A percentile compares a stretch with the other conserved stretches of the same genome.
Evolutionary conservation across 2,888 invertebrate species (phyloP).

Genomic region (Rhorus exstirpatorius): DNA sequence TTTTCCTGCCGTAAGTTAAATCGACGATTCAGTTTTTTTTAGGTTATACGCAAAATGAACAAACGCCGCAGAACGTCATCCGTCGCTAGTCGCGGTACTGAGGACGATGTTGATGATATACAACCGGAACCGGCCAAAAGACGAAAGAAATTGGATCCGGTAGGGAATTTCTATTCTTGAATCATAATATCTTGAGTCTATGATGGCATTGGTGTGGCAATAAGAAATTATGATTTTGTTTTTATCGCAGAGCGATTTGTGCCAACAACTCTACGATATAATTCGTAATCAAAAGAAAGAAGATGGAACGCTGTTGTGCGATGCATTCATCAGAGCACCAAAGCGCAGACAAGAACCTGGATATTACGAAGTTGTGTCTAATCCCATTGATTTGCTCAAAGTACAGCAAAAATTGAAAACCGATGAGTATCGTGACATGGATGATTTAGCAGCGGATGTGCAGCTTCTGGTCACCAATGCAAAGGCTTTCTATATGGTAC

Average conservation of each 20-base stretch:
- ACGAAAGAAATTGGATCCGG: constrained; percentile 92
- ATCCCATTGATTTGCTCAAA: constrained; percentile 97
- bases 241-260: constrained; percentile 90
- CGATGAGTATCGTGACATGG: constrained; percentile 98
- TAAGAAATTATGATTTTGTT: constrained; percentile 20
- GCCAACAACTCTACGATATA: constrained; percentile 97
- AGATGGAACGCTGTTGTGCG: constrained; percentile 96
- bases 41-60: constrained; percentile 87
- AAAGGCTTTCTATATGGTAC: constrained; percentile 95
- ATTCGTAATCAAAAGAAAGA: constrained; percentile 96
- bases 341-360: constrained; percentile 97
- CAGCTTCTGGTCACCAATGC: constrained; percentile 97
- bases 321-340: constrained; percentile 97
- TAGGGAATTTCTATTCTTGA: constrained; percentile 87
- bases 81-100: constrained; percentile 91
- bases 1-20: constrained; percentile 14
- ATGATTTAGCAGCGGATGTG: constrained; percentile 96
- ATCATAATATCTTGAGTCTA: too few species aligned
- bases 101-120: constrained; percentile 92
- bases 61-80: constrained; percentile 94
- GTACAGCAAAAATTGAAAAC: constrained; percentile 99
- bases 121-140: constrained; percentile 87
- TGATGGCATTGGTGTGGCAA: too few species aligned
- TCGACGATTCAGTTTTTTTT: constrained; percentile 44
- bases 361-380: constrained; percentile 96